A percentile compares a stretch with the other conserved stretches of the same genome.
phyloP scores from a whole-genome alignment of 64 coral and sea anemone species.

The Pachyseris speciosa region DNA sequence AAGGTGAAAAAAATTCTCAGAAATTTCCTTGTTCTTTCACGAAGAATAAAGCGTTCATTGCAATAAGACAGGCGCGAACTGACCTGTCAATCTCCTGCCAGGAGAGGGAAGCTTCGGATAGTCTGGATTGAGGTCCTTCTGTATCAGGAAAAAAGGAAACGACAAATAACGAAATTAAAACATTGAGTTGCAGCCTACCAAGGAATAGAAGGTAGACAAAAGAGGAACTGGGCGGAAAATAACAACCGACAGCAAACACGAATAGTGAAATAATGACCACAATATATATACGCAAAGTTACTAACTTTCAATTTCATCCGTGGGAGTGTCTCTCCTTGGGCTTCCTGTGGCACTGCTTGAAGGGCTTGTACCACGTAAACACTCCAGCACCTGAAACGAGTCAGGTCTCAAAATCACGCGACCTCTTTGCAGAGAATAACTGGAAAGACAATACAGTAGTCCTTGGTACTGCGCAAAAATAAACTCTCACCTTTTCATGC shows the following conservation, averaged over 20 bases:
- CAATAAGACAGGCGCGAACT: background rate
- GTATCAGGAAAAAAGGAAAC: too few relatives aligned
- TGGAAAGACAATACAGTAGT: too few relatives aligned
- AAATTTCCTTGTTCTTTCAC: too few relatives aligned
- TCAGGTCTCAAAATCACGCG: background rate
- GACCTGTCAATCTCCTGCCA: constrained; percentile 94
- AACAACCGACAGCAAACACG: background rate
- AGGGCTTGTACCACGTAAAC: constrained; percentile 56
- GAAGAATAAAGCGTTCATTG: too few relatives aligned
- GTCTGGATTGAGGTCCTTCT: constrained; percentile 18
- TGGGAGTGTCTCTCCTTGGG: constrained; percentile 75
- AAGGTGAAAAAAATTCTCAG: too few relatives aligned
- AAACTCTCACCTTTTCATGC: constrained; percentile 83
- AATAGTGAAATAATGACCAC: background rate
- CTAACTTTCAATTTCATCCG: constrained; percentile 90
- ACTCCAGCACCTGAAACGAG: constrained; percentile 50
- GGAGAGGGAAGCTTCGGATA: constrained; percentile 48
- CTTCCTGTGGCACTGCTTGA: constrained; percentile 75
- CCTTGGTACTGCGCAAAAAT: background rate
- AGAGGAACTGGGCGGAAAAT: background rate
- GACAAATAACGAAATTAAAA: too few relatives aligned
- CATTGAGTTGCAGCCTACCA: too few relatives aligned
- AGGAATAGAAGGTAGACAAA: too few relatives aligned
- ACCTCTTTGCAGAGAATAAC: too few relatives aligned
- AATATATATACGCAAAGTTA: background rate